These are phyloP conservation scores for Oscheius sp. DNA, from an alignment of 2,888 invertebrate genomes.

Conservation along the genomic window DNA sequence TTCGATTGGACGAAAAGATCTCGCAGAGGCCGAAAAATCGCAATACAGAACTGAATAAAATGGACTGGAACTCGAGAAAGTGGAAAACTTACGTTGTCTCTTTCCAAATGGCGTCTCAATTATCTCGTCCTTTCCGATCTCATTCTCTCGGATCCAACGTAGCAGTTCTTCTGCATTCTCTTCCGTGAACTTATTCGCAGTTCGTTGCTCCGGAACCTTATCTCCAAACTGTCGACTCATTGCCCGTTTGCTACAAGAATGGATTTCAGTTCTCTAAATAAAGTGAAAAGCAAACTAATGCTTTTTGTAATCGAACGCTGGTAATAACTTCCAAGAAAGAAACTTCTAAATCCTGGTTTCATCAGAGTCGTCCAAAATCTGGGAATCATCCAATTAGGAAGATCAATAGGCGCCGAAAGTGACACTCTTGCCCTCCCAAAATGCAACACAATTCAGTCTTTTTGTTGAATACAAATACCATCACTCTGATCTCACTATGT, in stretches of 20 bases:
- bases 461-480: constrained; percentile 43
- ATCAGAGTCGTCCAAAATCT: neutral
- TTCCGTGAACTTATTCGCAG: neutral
- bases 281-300: too few species aligned
- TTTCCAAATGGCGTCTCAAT: constrained; percentile 50
- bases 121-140: constrained; percentile 44
- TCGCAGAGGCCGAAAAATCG: constrained; percentile 62
- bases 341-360: too few species aligned
- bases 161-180: constrained; percentile 31
- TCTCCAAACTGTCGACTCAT: constrained; percentile 54
- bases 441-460: constrained; percentile 29
- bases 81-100: constrained; percentile 40
- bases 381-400: constrained; percentile 31
- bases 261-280: too few species aligned
- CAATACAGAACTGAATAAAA: constrained; percentile 54
- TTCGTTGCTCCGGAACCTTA: constrained; percentile 42
- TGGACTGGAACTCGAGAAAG: neutral
- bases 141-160: constrained; percentile 51
- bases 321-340: too few species aligned
- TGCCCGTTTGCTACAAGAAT: neutral
- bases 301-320: too few species aligned
- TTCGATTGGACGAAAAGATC: constrained; percentile 56
- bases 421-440: neutral
- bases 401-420: constrained; percentile 28
- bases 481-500: constrained; percentile 46